Percentiles rank a stretch among this genome's conserved stretches.
phyloP scores from a whole-genome alignment of 2,113 vertebrate species.

The Rhegmatorhina hoffmannsi region DNA sequence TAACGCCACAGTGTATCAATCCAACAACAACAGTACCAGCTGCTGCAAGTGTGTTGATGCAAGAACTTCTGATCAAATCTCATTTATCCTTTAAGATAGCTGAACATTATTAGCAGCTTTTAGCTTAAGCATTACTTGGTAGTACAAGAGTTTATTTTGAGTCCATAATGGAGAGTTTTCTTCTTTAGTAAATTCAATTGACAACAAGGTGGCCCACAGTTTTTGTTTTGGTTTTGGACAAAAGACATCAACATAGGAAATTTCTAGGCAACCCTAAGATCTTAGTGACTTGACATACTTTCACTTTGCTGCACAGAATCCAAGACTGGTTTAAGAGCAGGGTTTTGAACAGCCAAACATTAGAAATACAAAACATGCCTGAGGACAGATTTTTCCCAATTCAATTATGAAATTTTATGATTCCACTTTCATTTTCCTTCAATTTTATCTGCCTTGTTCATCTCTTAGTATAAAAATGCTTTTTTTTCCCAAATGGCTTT shows the following conservation, averaged over 20 bases:
- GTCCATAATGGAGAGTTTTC: not conserved
- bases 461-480: not conserved
- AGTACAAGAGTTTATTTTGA: not conserved
- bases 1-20: not conserved
- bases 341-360: not conserved
- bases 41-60: not conserved
- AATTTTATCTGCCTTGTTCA: not conserved
- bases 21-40: not conserved
- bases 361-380: not conserved
- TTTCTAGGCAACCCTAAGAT: not conserved
- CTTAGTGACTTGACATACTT: not conserved
- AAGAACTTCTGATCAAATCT: not conserved
- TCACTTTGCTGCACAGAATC: not conserved
- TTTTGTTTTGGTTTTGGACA: not conserved
- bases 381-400: not conserved
- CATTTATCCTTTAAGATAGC: not conserved
- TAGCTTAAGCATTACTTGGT: not conserved
- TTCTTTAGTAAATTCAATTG: not conserved
- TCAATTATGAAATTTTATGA: not conserved
- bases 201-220: not conserved
- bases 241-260: not conserved
- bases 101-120: not conserved
- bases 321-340: not conserved
- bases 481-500: not conserved
- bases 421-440: not conserved